phyloP scores from a whole-genome alignment of 2,797 vertebrate species.

The Falco berigora region DNA sequence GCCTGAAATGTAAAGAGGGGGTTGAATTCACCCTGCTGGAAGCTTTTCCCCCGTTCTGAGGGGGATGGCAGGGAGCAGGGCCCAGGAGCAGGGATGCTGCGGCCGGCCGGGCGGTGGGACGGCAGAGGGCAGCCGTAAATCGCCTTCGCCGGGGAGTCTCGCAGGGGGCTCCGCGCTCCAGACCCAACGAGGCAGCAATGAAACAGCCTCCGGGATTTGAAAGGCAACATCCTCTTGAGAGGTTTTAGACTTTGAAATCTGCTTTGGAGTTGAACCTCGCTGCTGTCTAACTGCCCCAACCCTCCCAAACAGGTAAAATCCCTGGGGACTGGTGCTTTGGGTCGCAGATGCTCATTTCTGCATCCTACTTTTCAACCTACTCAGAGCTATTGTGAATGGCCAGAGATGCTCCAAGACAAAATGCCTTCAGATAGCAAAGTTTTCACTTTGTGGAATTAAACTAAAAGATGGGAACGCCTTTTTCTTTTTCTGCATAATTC shows the following conservation, averaged over 20 bases:
- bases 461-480: neutral
- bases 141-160: rapidly evolving
- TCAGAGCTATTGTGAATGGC: neutral
- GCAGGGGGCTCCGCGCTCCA: rapidly evolving
- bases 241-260: neutral
- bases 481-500: neutral
- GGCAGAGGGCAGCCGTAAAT: constrained; percentile 19
- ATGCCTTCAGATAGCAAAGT: neutral
- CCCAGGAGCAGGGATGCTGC: neutral
- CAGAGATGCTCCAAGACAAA: neutral
- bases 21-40: neutral
- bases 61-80: neutral
- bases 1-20: neutral
- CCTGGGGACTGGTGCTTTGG: neutral
- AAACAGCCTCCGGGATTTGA: neutral
- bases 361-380: neutral
- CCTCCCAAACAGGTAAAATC: neutral
- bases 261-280: neutral
- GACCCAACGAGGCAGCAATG: neutral
- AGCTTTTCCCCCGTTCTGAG: neutral
- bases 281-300: rapidly evolving
- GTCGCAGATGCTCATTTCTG: neutral
- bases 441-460: neutral
- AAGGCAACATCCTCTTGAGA: neutral
- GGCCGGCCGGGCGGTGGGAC: neutral